Base-by-base conservation (phyloP, 2,888 invertebrate genomes). In the Lasius fuliginosus region DNA sequence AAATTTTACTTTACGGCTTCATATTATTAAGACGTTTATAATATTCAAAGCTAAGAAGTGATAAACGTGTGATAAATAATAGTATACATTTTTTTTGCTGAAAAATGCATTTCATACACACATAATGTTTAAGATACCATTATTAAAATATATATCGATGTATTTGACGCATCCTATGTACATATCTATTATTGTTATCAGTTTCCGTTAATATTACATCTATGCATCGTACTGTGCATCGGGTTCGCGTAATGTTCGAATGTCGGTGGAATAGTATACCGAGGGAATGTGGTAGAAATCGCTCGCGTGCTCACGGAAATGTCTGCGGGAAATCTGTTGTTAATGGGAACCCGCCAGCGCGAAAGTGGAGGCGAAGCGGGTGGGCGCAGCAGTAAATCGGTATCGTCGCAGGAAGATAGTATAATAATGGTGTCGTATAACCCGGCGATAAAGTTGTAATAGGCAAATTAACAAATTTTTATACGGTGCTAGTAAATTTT, bases 291-390 rank as follows among this genome's bases (percentile, higher is more conserved):
- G 64, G 62, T 46, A 79, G 69, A 84, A 82, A 79, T 65, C 76
- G 46, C 56, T n/a, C n/a, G n/a, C n/a, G 53, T n/a, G n/a, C n/a
- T 84, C 71, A 60, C 79, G 77, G 71, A 84, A 86, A 86, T 76
- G 60, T 74, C 56, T 65, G 64, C 42, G 60, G 30, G 46, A 62
- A 84, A 79, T 84, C 67, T 74, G 74, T 88, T 86, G 74, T 88
- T 85, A 82, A 64, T 46, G 42, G 68, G 62, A 84, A 79, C 73
- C 62, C 11, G 46, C 46, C 83, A 58, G 68, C 36, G 60, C 49
- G 46, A 1, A 30, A 73, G 56, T 64, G 49, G 46, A 77, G 64
- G 40, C 49, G 75, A 85, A n/a, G 60, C 84, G 69, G 46, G 46
- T 33, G 73, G 18, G 42, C 23, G 36, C 6, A 33, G 60, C 15